A percentile compares a stretch with the other conserved stretches of the same genome.
Conservation (phyloP, 2,113 vertebrate genomes). For the Anarrhichthys ocellatus region DNA sequence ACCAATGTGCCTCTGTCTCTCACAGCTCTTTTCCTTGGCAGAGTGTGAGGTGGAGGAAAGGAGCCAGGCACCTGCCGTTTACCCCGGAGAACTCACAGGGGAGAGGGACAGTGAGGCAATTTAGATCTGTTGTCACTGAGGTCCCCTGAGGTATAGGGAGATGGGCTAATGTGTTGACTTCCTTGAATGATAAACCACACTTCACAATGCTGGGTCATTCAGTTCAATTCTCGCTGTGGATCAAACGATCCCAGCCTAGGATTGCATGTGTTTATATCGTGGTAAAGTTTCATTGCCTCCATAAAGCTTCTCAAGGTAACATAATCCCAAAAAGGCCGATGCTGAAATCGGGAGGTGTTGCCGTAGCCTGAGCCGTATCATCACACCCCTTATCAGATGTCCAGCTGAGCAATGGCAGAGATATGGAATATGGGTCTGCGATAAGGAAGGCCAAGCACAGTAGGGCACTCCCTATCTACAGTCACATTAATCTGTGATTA, state of each 20-base stretch:
- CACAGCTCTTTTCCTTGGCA: constrained; percentile 50
- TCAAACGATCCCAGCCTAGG: constrained; percentile 26
- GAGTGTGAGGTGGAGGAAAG: constrained; percentile 32
- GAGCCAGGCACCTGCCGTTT: constrained; percentile 56
- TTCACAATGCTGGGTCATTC: constrained; percentile 27
- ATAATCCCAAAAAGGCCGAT: constrained; percentile 48
- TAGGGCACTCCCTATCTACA: constrained; percentile 73
- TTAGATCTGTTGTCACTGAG: constrained; percentile 56
- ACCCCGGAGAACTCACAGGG: constrained; percentile 39
- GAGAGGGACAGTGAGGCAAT: constrained; percentile 56
- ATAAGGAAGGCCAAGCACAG: constrained; percentile 73
- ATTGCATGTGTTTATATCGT: constrained; percentile 23
- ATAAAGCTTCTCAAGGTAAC: constrained; percentile 57
- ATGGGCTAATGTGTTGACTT: constrained; percentile 48
- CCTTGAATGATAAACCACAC: constrained; percentile 59
- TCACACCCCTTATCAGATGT: constrained; percentile 53
- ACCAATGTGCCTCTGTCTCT: constrained; percentile 54
- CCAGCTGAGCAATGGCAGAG: constrained; percentile 58
- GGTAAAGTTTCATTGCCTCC: constrained; percentile 52
- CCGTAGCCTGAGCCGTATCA: constrained; percentile 30
- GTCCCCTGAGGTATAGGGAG: constrained; percentile 38
- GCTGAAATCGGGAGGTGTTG: constrained; percentile 43
- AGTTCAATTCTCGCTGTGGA: neutral
- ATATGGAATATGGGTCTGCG: constrained; percentile 68
- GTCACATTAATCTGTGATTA: constrained; percentile 84